These are phyloP conservation scores for Tapirus terrestris DNA, from an alignment of 2,113 vertebrate genomes.

Conservation along the genomic window DNA sequence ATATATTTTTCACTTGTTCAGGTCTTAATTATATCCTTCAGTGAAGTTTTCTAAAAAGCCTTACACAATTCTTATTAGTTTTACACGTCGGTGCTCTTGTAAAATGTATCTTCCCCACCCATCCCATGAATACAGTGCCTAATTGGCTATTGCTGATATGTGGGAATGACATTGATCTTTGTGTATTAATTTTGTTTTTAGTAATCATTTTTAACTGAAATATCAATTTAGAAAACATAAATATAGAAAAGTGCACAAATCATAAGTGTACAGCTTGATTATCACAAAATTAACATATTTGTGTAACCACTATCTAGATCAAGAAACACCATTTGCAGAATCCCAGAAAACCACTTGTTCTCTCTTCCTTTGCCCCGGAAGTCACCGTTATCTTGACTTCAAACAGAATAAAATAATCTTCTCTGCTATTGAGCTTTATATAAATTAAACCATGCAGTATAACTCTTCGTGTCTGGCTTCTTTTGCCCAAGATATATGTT, in stretches of 20 bases:
- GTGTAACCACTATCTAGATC: not conserved
- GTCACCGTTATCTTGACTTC: not conserved
- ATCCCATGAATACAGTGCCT: not conserved
- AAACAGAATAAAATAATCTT: constrained; percentile 26
- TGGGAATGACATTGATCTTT: not conserved
- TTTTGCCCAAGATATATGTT: not conserved
- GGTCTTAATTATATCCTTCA: not conserved
- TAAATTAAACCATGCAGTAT: not conserved
- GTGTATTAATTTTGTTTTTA: constrained; percentile 36
- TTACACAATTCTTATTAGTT: not conserved
- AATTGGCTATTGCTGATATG: not conserved
- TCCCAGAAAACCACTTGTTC: not conserved
- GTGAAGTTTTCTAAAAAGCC: not conserved
- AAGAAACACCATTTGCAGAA: not conserved
- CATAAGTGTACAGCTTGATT: not conserved
- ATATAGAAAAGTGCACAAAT: not conserved
- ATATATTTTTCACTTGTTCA: not conserved
- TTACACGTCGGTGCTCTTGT: not conserved
- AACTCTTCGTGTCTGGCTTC: not conserved
- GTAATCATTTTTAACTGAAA: constrained; percentile 7
- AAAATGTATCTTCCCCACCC: not conserved
- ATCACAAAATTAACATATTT: constrained; percentile 14
- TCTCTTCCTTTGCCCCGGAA: not conserved
- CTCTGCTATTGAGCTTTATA: not conserved
- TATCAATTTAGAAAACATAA: not conserved